phyloP scores from a whole-genome alignment of 2,797 vertebrate genomes.

The Sciurus vulgaris region DNA sequence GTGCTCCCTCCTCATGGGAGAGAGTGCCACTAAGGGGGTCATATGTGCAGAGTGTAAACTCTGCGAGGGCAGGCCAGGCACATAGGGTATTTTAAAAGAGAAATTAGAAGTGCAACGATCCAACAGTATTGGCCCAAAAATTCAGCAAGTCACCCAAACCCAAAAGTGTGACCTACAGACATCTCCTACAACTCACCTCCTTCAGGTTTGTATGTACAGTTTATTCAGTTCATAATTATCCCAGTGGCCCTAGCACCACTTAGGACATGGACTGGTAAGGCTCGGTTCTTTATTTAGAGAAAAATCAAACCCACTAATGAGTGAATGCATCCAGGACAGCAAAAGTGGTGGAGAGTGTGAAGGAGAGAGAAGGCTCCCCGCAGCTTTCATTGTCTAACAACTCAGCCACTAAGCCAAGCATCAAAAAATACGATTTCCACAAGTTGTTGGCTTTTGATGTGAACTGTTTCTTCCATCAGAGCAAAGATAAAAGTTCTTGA shows the following conservation, averaged over 20 bases:
- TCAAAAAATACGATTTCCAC: slow-evolving; percentile 9
- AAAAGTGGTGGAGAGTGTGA: background rate
- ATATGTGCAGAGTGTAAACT: background rate
- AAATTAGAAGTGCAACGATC: background rate
- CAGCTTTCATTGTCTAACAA: background rate
- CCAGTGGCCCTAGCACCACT: background rate
- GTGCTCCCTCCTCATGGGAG: background rate
- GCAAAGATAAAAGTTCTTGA: background rate
- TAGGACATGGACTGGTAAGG: background rate
- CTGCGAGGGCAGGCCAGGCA: background rate
- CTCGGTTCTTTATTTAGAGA: background rate
- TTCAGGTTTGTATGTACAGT: background rate
- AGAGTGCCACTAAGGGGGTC: background rate
- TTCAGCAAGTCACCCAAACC: background rate
- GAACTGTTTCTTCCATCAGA: background rate
- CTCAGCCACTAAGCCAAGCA: background rate
- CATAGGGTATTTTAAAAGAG: background rate
- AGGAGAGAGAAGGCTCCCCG: background rate
- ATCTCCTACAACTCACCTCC: background rate
- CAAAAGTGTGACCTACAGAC: background rate
- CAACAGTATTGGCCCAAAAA: too few species aligned
- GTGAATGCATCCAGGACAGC: background rate
- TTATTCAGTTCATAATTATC: background rate
- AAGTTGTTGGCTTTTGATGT: background rate
- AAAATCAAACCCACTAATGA: background rate